Percentiles rank a stretch among this genome's conserved stretches.
Conservation (phyloP, 2,888 invertebrate species). For the Osedax fenrisi region DNA sequence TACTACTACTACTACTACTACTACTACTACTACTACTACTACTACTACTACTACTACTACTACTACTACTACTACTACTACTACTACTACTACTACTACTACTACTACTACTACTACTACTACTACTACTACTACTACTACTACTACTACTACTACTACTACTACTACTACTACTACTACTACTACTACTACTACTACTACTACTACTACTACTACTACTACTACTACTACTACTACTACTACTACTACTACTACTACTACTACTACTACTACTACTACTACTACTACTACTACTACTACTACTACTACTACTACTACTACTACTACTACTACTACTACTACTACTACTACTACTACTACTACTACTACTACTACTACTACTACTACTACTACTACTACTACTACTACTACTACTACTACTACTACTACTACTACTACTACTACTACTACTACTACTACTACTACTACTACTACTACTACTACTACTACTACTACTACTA, state of each 20-base stretch:
- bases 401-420: not conserved
- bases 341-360: not conserved
- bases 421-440: not conserved
- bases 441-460: not conserved
- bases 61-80: not conserved
- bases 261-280: not conserved
- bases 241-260: conserved; percentile 2
- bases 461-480: not conserved
- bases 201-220: conserved; percentile 2
- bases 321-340: not conserved
- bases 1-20: not conserved
- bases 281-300: not conserved
- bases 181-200: not conserved
- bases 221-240: not conserved
- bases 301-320: not conserved
- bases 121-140: conserved; percentile 2
- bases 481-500: conserved; percentile 2
- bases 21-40: not conserved
- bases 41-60: conserved; percentile 2
- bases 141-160: not conserved
- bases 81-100: not conserved
- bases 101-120: not conserved
- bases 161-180: not conserved
- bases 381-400: not conserved
- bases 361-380: not conserved